Conservation (phyloP, 1,140 invertebrate species). For the Lethocerus indicus region DNA sequence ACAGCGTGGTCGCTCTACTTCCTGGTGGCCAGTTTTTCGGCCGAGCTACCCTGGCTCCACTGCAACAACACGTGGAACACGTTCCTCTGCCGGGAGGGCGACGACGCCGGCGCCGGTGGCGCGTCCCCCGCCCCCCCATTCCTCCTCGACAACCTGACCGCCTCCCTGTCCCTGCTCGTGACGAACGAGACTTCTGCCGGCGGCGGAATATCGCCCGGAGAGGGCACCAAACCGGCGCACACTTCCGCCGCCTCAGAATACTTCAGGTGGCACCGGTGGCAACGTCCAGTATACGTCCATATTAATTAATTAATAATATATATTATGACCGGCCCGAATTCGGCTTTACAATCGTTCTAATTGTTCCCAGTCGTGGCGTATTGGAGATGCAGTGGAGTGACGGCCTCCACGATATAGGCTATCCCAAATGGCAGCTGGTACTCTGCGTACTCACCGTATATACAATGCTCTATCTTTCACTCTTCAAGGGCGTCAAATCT, state of each 20-base stretch:
- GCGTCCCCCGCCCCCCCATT: too few relatives aligned
- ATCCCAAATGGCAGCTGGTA: constrained; percentile 52
- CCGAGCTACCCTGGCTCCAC: constrained; percentile 65
- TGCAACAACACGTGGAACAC: constrained; percentile 86
- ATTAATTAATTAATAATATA: neutral
- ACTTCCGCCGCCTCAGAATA: constrained; percentile 48
- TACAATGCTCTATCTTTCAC: constrained; percentile 56
- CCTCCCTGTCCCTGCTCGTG: neutral
- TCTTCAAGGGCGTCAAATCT: constrained; percentile 74
- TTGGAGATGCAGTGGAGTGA: constrained; percentile 55
- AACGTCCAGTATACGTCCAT: neutral
- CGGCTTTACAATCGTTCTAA: too few relatives aligned
- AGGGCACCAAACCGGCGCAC: too few relatives aligned
- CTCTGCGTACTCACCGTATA: constrained; percentile 53
- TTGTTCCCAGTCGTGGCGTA: constrained; percentile 48
- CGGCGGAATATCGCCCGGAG: too few relatives aligned
- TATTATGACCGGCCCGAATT: too few relatives aligned
- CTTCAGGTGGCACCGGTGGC: constrained; percentile 31
- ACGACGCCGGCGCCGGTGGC: neutral
- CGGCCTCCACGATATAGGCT: constrained; percentile 50
- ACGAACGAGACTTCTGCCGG: too few relatives aligned
- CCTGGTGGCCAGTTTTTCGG: constrained; percentile 43
- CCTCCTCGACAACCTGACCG: neutral
- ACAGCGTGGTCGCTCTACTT: constrained; percentile 66
- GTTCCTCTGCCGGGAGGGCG: constrained; percentile 38